phyloP scores from a whole-genome alignment of 2,797 vertebrate species.

The Astyanax mexicanus region DNA sequence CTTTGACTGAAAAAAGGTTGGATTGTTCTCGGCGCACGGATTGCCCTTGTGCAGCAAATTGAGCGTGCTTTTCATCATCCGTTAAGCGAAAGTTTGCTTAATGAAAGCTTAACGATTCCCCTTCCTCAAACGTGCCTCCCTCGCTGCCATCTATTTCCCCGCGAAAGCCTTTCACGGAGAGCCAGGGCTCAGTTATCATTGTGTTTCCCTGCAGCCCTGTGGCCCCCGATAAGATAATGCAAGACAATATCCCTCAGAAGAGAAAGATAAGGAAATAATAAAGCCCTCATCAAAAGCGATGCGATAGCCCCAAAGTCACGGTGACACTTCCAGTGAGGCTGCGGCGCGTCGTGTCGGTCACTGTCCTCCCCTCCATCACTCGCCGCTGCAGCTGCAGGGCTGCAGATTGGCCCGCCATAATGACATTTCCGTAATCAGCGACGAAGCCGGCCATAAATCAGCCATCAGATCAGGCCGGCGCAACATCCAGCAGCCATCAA shows the following conservation, averaged over 20 bases:
- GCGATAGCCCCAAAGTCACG: slow-evolving; percentile 46
- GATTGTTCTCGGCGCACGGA: no score
- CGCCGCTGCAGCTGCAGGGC: slow-evolving; percentile 26
- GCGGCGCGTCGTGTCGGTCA: slow-evolving; percentile 33
- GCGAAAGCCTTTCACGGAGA: not conserved
- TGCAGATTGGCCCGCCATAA: slow-evolving; percentile 50
- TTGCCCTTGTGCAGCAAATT: no score
- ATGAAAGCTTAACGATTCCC: not conserved
- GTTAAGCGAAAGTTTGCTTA: no score
- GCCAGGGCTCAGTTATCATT: slow-evolving; percentile 13
- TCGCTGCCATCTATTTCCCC: not conserved
- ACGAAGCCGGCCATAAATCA: slow-evolving; percentile 53
- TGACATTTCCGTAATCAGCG: slow-evolving; percentile 56
- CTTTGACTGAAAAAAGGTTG: no score
- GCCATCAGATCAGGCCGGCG: slow-evolving; percentile 46
- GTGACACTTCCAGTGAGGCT: slow-evolving; percentile 37
- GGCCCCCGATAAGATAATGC: slow-evolving; percentile 45
- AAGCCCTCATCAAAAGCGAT: slow-evolving; percentile 42
- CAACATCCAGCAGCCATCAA: slow-evolving; percentile 56
- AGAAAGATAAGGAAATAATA: slow-evolving; percentile 48
- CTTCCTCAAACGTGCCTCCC: not conserved
- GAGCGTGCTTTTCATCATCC: no score
- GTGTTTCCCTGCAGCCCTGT: not conserved
- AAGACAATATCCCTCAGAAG: slow-evolving; percentile 39
- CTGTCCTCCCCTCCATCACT: slow-evolving; percentile 42